Percentiles rank a stretch among this genome's conserved stretches.
Evolutionary conservation across 2,888 invertebrate species (phyloP).

Genomic region (Callyntrura guangdongensis): DNA sequence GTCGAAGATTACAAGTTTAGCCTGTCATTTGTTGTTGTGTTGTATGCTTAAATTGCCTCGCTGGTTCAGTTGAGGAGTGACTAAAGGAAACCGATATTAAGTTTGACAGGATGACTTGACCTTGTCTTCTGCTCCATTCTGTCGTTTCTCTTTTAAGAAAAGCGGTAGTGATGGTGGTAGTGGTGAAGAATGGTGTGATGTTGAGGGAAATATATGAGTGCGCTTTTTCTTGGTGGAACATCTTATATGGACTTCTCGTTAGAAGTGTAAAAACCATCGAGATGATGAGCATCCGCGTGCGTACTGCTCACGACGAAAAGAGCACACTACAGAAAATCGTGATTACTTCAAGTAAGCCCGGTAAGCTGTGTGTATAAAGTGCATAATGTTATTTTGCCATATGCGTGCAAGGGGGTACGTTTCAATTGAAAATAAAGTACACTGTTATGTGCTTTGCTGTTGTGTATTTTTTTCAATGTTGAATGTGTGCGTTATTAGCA

Average conservation of each 20-base stretch:
- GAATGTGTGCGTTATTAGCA: slow-evolving; percentile 39
- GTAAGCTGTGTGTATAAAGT: slow-evolving; percentile 38
- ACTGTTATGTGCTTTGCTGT: not conserved
- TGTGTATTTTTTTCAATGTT: not conserved
- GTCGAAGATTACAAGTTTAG: slow-evolving; percentile 23
- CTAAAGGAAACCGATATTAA: slow-evolving; percentile 77
- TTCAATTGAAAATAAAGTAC: slow-evolving; percentile 43
- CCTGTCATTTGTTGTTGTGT: slow-evolving; percentile 47
- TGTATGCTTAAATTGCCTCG: slow-evolving; percentile 24
- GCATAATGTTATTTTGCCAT: slow-evolving; percentile 52
- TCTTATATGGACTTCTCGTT: slow-evolving; percentile 13
- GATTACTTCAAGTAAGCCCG: slow-evolving; percentile 56
- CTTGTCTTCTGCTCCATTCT: slow-evolving; percentile 77
- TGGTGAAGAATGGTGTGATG: slow-evolving; percentile 54
- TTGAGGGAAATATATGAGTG: slow-evolving; percentile 60
- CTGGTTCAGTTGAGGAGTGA: slow-evolving; percentile 62
- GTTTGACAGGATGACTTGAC: slow-evolving; percentile 81
- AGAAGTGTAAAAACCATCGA: slow-evolving; percentile 42
- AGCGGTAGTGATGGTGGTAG: slow-evolving; percentile 30
- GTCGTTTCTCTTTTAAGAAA: slow-evolving; percentile 56
- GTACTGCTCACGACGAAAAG: slow-evolving; percentile 52
- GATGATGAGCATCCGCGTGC: slow-evolving; percentile 45
- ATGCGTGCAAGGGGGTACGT: slow-evolving; percentile 59
- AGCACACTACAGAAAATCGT: slow-evolving; percentile 66
- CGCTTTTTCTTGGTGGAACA: slow-evolving; percentile 6